Conservation (phyloP, 2,797 vertebrate species). For the Triplophysa yarkandensis region DNA sequence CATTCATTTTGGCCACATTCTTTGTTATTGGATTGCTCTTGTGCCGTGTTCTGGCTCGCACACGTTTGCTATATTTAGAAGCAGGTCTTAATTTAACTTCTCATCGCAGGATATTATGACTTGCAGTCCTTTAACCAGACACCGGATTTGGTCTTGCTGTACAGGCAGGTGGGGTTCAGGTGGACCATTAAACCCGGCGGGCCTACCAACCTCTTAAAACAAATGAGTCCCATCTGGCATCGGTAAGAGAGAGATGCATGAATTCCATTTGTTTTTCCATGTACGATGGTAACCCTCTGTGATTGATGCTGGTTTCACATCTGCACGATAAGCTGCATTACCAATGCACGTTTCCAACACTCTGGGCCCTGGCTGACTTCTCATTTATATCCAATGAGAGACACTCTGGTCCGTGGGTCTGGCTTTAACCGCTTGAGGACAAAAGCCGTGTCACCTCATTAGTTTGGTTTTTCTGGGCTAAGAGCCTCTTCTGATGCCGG, state of each 20-base stretch:
- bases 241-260: constrained; percentile 31
- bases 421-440: constrained; percentile 33
- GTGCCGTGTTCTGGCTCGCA: too few species aligned
- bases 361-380: constrained; percentile 10
- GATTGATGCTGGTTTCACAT: constrained; percentile 60
- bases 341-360: constrained; percentile 47
- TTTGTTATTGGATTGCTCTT: too few species aligned
- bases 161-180: constrained; percentile 69
- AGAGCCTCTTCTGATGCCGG: constrained; percentile 29
- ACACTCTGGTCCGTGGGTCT: constrained; percentile 9
- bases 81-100: not conserved
- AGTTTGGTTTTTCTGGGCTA: constrained; percentile 18
- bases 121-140: not conserved
- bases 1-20: too few species aligned
- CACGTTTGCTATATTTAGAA: not conserved
- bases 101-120: not conserved
- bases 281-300: constrained; percentile 46
- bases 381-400: constrained; percentile 52
- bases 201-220: constrained; percentile 65
- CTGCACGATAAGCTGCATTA: constrained; percentile 44
- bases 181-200: constrained; percentile 58
- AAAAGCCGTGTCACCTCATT: constrained; percentile 42
- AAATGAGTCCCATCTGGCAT: constrained; percentile 77
- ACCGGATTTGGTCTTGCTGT: constrained; percentile 17
- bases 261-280: constrained; percentile 52